Evolutionary conservation across 1,140 invertebrate genomes (phyloP).

Genomic region (Notospermus geniculatus): DNA sequence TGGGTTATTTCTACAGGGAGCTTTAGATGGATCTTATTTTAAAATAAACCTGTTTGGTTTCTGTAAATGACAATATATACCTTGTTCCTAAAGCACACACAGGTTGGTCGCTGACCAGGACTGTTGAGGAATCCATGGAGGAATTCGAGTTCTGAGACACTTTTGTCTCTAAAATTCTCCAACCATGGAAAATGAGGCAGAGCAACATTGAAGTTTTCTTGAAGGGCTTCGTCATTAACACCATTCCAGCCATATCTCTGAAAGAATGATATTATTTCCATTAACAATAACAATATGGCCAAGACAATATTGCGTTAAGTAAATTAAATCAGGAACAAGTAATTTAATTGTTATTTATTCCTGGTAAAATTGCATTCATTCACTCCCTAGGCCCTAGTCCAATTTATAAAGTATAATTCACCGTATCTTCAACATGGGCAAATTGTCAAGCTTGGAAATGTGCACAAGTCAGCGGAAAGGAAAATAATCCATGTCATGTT

Average conservation of each 20-base stretch:
- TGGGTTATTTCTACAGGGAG: too few relatives aligned
- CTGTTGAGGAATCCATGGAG: constrained; percentile 45
- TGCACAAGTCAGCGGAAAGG: too few relatives aligned
- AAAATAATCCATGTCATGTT: too few relatives aligned
- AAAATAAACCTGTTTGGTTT: too few relatives aligned
- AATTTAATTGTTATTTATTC: neutral
- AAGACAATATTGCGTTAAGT: constrained; percentile 2
- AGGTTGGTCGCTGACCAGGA: constrained; percentile 39
- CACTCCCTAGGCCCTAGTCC: neutral
- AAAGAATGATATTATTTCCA: constrained; percentile 16
- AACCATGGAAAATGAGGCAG: constrained; percentile 40
- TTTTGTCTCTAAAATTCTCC: constrained; percentile 36
- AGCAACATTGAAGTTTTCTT: constrained; percentile 47
- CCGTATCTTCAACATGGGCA: too few relatives aligned
- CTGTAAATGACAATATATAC: too few relatives aligned
- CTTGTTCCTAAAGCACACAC: constrained; percentile 46
- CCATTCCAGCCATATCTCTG: constrained; percentile 53
- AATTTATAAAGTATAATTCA: too few relatives aligned
- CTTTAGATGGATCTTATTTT: too few relatives aligned
- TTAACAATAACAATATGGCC: too few relatives aligned
- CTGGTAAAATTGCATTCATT: neutral
- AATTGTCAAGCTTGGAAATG: too few relatives aligned
- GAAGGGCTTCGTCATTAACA: constrained; percentile 32
- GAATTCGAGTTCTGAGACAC: constrained; percentile 49
- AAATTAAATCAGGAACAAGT: neutral